A percentile compares a stretch with the other conserved stretches of the same genome.
These are phyloP conservation scores for Lasioglossum figueresi DNA, from an alignment of 2,888 invertebrate genomes.

Conservation along the genomic window DNA sequence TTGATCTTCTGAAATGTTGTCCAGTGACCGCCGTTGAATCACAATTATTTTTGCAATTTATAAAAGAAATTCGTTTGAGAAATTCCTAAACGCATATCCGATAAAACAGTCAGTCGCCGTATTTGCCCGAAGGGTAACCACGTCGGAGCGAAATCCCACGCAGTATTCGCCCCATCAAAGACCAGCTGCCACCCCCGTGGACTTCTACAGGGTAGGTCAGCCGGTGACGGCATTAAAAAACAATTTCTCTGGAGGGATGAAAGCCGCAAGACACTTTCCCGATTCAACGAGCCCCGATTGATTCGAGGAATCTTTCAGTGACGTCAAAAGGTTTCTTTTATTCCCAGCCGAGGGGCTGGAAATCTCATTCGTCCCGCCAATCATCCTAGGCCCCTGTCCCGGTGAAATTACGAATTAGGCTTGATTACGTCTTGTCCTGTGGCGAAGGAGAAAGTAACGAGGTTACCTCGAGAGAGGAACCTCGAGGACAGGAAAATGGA, in stretches of 20 bases:
- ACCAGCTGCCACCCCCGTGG: neutral
- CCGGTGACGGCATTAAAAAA: neutral
- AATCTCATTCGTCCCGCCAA: constrained; percentile 58
- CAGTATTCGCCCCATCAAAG: neutral
- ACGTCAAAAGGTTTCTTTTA: constrained; percentile 33
- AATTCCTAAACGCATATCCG: neutral
- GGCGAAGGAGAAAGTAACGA: constrained; percentile 51
- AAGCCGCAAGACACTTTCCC: neutral
- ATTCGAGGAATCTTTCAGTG: constrained; percentile 12
- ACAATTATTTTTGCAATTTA: too few relatives aligned
- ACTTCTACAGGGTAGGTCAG: neutral
- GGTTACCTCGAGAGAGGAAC: constrained; percentile 38
- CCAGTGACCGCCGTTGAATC: too few relatives aligned
- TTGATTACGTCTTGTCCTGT: constrained; percentile 64
- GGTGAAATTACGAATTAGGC: constrained; percentile 65
- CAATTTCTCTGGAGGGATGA: neutral
- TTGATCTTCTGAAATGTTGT: neutral
- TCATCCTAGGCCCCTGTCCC: constrained; percentile 44
- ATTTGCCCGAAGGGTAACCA: neutral
- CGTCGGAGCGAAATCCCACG: neutral
- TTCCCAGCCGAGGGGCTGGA: constrained; percentile 20
- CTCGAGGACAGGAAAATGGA: constrained; percentile 34
- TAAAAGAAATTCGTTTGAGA: neutral
- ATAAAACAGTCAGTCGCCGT: neutral
- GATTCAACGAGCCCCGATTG: neutral